Conservation (phyloP, 2,888 invertebrate species). For the Iselma pallidipennis region DNA sequence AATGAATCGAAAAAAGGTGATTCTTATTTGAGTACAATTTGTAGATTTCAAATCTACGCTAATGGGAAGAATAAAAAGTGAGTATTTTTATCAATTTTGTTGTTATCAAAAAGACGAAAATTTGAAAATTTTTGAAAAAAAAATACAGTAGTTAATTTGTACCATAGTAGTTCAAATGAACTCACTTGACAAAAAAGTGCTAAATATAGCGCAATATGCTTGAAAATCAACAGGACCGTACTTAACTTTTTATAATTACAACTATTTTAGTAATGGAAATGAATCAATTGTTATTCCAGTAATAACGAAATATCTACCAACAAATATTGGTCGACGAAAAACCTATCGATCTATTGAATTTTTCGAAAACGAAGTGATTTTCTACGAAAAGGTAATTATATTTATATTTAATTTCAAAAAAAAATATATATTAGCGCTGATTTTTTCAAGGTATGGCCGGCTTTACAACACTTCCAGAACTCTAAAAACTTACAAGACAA, state of each 20-base stretch:
- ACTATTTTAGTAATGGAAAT: constrained; percentile 18
- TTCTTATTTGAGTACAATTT: constrained; percentile 69
- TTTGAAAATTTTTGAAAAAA: too few species aligned
- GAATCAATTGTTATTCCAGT: constrained; percentile 54
- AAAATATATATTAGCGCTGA: too few species aligned
- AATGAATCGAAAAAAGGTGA: constrained; percentile 64
- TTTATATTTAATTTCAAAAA: neutral
- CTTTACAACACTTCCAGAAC: constrained; percentile 53
- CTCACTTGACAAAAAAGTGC: too few species aligned
- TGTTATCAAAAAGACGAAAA: neutral
- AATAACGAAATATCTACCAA: constrained; percentile 70
- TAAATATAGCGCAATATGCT: too few species aligned
- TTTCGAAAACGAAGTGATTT: constrained; percentile 71
- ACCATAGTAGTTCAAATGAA: too few species aligned
- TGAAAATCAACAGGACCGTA: too few species aligned
- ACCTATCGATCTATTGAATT: constrained; percentile 69
- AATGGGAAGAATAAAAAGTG: constrained; percentile 43
- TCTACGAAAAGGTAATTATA: constrained; percentile 61
- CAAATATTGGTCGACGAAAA: constrained; percentile 63
- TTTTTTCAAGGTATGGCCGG: constrained; percentile 53
- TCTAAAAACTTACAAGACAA: constrained; percentile 37
- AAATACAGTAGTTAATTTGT: too few species aligned
- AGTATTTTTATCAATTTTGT: constrained; percentile 2
- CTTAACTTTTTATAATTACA: too few species aligned
- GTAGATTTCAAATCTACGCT: constrained; percentile 63